phyloP scores from a whole-genome alignment of 2,888 invertebrate genomes.

The Patella caerulea region DNA sequence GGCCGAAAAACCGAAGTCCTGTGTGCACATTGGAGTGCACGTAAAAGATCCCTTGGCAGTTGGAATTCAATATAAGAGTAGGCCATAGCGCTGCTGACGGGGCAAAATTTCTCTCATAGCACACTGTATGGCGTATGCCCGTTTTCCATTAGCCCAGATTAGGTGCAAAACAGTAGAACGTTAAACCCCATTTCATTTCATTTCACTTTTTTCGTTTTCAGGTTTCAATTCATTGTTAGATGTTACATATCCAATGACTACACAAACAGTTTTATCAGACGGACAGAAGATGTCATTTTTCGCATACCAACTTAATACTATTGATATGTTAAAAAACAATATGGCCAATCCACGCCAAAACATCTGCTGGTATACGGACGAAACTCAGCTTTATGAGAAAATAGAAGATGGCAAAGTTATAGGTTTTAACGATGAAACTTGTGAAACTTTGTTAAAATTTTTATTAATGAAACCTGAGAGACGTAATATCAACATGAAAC shows the following conservation, averaged over 20 bases:
- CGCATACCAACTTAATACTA: slow-evolving; percentile 90
- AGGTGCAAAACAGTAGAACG: too few relatives aligned
- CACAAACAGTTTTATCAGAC: slow-evolving; percentile 90
- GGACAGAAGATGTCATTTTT: slow-evolving; percentile 89
- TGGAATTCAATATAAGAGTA: too few relatives aligned
- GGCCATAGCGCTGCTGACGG: too few relatives aligned
- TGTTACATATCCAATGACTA: slow-evolving; percentile 89
- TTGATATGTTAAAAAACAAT: slow-evolving; percentile 76
- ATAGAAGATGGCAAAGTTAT: slow-evolving; percentile 75
- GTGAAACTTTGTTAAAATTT: slow-evolving; percentile 82
- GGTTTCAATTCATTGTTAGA: slow-evolving; percentile 93
- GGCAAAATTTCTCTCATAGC: too few relatives aligned
- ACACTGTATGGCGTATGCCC: too few relatives aligned
- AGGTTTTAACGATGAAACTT: slow-evolving; percentile 85
- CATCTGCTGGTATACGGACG: slow-evolving; percentile 84
- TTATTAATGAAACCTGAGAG: slow-evolving; percentile 74
- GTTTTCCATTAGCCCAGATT: too few relatives aligned
- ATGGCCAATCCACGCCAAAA: slow-evolving; percentile 81
- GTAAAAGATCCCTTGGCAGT: too few relatives aligned
- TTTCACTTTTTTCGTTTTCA: slow-evolving; percentile 46
- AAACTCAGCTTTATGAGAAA: slow-evolving; percentile 82
- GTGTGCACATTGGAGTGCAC: too few relatives aligned
- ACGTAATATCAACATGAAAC: slow-evolving; percentile 79
- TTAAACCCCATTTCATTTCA: too few relatives aligned
- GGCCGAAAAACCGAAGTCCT: too few relatives aligned